Evolutionary conservation across 1,140 invertebrate species (phyloP), one percentile per base, ranked within the genome.

Genomic region (Tetranychus cinnabarinus): DNA sequence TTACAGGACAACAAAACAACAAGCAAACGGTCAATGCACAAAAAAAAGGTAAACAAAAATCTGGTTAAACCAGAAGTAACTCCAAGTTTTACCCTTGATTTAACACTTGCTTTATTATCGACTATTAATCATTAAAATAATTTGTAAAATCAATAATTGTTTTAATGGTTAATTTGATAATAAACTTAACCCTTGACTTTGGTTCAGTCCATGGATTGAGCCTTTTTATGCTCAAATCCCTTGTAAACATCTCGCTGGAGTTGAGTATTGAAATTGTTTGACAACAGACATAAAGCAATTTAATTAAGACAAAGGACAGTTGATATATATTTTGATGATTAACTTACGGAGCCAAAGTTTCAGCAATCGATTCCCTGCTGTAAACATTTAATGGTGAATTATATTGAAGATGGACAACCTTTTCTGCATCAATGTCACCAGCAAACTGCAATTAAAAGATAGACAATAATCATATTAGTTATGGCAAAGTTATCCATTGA

Each of bases 361-460:
- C 57, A 35, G 70, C 70, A 36, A 74, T 68, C 61, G 74, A 74
- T 48, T 70, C 65, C n/a, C 70, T 67, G 33, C 73, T 74, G 62
- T 75, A 75, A 6, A 75, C 63, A 56, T 69, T 69, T 56, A 75
- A 71, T 8, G 74, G 74, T 0, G 72, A 68, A 63, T 75, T 75
- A 63, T 72, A 75, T 67, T 74, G 73, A 34, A 70, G 67, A 65
- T 74, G 71, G 3, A 74, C 71, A 7, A 74, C 67, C n/a, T 59
- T 59, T 13, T 62, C 33, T 15, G n/a, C 35, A 42, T 66, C 57
- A 46, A 57, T 39, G 58, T 62, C 31, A 62, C 58, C 35, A 33
- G 48, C 13, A 48, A 60, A 48, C 63, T 64, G 36, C 56, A 59
- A 8, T 48, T 48, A n/a, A 57, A 10, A 57, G 10, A 42, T 42